Evolutionary conservation across 2,888 invertebrate species (phyloP).

Genomic region (Yponomeuta plumbellus): DNA sequence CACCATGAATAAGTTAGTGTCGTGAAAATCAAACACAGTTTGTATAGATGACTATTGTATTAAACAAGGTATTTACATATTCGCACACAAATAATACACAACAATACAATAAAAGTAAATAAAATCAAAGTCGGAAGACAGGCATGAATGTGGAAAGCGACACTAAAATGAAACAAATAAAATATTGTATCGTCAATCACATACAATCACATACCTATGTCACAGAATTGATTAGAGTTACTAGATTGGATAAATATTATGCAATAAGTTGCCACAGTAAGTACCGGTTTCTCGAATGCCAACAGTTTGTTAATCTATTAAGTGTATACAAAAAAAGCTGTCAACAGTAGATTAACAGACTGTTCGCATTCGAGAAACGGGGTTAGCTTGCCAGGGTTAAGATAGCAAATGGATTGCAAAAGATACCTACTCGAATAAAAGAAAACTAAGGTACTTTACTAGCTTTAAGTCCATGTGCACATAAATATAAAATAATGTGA

Average conservation of each 20-base stretch:
- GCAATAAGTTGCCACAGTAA: neutral
- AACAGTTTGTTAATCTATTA: no score
- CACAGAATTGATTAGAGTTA: neutral
- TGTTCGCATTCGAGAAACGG: no score
- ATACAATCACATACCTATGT: neutral
- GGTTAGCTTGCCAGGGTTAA: no score
- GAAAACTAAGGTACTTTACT: no score
- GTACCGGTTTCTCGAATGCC: no score
- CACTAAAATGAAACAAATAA: neutral
- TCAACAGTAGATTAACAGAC: no score
- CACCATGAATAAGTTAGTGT: neutral
- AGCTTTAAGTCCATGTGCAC: no score
- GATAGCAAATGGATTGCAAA: no score
- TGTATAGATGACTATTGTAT: conserved; percentile 40
- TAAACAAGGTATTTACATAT: conserved; percentile 52
- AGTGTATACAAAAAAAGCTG: no score
- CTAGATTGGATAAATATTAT: neutral
- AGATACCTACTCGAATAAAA: no score
- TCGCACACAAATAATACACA: conserved; percentile 29
- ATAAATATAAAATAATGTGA: no score
- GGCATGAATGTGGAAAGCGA: neutral
- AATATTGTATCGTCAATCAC: neutral
- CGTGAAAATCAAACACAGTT: conserved; percentile 11
- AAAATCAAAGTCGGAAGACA: neutral
- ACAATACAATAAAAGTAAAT: conserved; percentile 21